phyloP scores from a whole-genome alignment of 2,113 vertebrate species.

The Fregetta grallaria region DNA sequence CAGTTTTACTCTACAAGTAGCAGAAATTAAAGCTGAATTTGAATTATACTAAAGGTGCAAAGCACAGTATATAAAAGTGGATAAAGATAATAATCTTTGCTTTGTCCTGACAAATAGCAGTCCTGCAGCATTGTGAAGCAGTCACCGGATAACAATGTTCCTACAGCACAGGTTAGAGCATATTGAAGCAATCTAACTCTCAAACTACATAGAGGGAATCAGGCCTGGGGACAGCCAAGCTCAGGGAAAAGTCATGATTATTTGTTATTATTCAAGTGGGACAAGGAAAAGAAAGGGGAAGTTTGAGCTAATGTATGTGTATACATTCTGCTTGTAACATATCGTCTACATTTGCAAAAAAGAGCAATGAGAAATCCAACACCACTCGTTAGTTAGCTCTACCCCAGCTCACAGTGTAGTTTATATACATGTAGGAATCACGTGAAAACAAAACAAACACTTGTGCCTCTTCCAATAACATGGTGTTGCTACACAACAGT shows the following conservation, averaged over 20 bases:
- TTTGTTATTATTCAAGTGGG: not conserved
- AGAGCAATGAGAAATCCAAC: not conserved
- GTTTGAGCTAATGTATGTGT: not conserved
- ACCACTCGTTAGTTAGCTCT: not conserved
- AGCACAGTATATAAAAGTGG: not conserved
- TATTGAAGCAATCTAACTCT: constrained; percentile 12
- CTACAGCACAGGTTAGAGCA: not conserved
- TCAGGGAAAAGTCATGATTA: not conserved
- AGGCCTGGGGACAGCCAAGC: not conserved
- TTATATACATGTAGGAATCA: not conserved
- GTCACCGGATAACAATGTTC: not conserved
- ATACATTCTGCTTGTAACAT: not conserved
- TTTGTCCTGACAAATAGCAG: not conserved
- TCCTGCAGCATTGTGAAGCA: not conserved
- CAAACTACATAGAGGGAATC: not conserved
- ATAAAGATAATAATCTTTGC: not conserved
- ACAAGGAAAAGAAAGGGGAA: not conserved
- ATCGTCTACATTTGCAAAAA: not conserved
- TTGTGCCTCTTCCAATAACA: not conserved
- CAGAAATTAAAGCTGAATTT: not conserved
- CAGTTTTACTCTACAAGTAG: not conserved
- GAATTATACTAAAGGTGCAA: not conserved
- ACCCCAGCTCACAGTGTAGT: not conserved
- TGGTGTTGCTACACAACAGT: constrained; percentile 7
- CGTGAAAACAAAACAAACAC: not conserved